Conservation (phyloP, 1,140 invertebrate genomes). For the Saccostrea echinata region DNA sequence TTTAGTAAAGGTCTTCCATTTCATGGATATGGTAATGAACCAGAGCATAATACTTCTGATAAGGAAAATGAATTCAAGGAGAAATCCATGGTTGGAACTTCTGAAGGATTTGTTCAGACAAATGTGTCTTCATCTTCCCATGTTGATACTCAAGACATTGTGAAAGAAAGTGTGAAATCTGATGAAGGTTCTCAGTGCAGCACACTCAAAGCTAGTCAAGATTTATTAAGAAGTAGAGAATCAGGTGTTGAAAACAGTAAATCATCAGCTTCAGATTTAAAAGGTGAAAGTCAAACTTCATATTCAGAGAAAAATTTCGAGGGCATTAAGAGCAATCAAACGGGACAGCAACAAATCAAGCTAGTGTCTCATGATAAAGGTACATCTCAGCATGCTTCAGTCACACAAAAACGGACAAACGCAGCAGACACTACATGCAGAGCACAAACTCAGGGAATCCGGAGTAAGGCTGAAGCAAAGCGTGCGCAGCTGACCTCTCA, state of each 20-base stretch:
- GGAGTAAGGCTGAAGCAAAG: slow-evolving; percentile 10
- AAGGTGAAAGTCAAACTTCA: background rate
- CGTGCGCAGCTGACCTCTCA: slow-evolving; percentile 57
- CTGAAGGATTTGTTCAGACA: slow-evolving; percentile 30
- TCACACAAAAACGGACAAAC: background rate
- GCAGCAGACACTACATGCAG: background rate
- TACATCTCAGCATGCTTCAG: background rate
- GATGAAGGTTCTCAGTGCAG: slow-evolving; percentile 56
- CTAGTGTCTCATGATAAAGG: background rate
- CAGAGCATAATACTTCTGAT: slow-evolving; percentile 69
- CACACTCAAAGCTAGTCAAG: slow-evolving; percentile 58
- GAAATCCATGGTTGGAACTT: slow-evolving; percentile 14
- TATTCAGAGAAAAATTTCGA: background rate
- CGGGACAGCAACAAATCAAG: background rate
- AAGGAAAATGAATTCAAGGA: slow-evolving; percentile 71
- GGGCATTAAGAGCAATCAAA: background rate
- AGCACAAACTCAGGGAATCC: slow-evolving; percentile 1
- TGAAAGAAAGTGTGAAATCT: slow-evolving; percentile 41
- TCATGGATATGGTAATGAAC: slow-evolving; percentile 58
- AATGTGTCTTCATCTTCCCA: slow-evolving; percentile 6
- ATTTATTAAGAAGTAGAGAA: slow-evolving; percentile 14
- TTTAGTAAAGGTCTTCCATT: slow-evolving; percentile 61
- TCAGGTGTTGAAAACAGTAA: slow-evolving; percentile 3
- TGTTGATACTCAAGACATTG: slow-evolving; percentile 37
- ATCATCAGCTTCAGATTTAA: background rate